Base-by-base conservation (phyloP, 2,797 vertebrate species). In the Harpagifer antarcticus region DNA sequence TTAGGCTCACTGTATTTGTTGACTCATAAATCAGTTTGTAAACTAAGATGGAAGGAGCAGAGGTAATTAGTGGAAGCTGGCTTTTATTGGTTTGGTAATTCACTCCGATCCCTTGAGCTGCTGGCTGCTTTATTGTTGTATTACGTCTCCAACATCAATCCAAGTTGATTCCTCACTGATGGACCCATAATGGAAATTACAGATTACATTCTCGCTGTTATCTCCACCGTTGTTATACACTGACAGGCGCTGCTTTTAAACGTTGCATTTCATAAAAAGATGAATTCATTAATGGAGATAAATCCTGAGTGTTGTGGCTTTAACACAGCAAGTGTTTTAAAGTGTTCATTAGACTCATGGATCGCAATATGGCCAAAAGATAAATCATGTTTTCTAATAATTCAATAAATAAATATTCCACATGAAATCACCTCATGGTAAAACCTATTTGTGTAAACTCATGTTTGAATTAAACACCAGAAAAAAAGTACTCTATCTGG, bases 21-120 rank as follows among this genome's bases (percentile, higher is more conserved):
- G 69, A 53, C 65, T 78, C 54, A 57, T 87, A 72, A 89, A 81
- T 91, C 81, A 84, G 53, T 80, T 70, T 75, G 80, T 75, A 79
- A 79, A 75, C 78, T 77, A 73, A 79, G 77, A 37, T 14, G 50
- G 42, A 27, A 47, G 27, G 10, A 74, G 75, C 69, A 20, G 71
- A 59, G 66, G 45, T 85, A 78, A 89, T 87, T 84, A 86, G 84
- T 52, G 83, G 76, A 81, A 75, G 71, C 47, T 37, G 62, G 33
- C 72, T 65, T 27, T 76, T 86, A 84, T 86, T 86, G 74, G 76
- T 60, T 56, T 71, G 69, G 69, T 83, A 65, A 77, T 84, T 69
- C 62, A 59, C 69, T 66, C 19, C 12, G 1, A 2, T 76, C 75
- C 69, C 74, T 0, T 0, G 61, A 74, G 77, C 70, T 43, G 59